Base-by-base conservation (phyloP, 2,888 invertebrate genomes). In the Campoplex nolae region DNA sequence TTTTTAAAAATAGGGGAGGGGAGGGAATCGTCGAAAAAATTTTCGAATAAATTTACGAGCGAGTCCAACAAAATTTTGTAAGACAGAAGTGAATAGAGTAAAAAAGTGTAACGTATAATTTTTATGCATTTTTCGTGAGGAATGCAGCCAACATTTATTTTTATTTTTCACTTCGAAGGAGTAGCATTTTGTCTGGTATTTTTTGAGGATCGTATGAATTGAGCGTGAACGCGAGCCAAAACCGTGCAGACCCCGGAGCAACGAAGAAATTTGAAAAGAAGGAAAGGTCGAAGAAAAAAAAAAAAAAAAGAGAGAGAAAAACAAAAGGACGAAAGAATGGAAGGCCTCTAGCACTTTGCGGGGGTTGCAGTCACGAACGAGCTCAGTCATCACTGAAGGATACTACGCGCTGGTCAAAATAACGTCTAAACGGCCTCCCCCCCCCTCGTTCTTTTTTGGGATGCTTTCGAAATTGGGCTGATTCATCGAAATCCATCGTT, bases 401-500 rank as follows among this genome's bases (percentile, higher is more conserved):
- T 76, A 35, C 23, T 75, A 23, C 42, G 74, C 77, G 67, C 28
- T 13, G 65, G 73, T 48, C 83, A 56, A 86, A 88, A 86, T 84
- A 67, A 77, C 74, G 56, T 65, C 82, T 86, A 90, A 90, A 88
- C 87, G 89, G 83, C 84, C 83, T 54, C 65, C 16, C 11, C 54
- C 11, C 42, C n/a, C 62, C 23, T 51, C 6, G 6, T 32, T 32
- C 32, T 32, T 62, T 62, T 62, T 76, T 54, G 74, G 87, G 82
- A 90, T 89, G 84, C 90, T 83, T 87, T 78, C 56, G 70, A 90
- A 91, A 91, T 91, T 90, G 89, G 88, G 77, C 88, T 88, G 89
- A 90, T 91, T 91, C 90, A 90, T 90, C 89, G 90, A 90, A 90
- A 90, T 90, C 85, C 88, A 89, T 86, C 38, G 80, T 75, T 38